Conservation (phyloP, 2,797 vertebrate species). For the Brachymystax lenok region DNA sequence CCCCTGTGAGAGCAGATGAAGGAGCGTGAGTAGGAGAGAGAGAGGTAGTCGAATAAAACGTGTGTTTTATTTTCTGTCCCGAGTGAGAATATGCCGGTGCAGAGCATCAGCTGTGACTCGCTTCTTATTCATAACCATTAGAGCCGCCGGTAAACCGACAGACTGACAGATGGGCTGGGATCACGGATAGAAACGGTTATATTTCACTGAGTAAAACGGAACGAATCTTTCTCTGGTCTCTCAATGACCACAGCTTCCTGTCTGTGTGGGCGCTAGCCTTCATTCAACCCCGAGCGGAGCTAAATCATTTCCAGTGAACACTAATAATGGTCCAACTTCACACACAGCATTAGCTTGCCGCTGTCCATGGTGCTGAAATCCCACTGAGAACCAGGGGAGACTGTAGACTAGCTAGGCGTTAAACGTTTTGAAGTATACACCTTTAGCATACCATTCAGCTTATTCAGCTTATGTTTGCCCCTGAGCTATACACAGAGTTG, state of each 20-base stretch:
- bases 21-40: not conserved
- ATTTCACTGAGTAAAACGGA: not conserved
- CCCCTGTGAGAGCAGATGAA: not conserved
- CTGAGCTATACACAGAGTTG: not conserved
- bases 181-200: not conserved
- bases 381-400: not conserved
- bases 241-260: not conserved
- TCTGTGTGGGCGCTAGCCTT: not conserved
- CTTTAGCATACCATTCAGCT: no score
- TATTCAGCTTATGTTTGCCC: not conserved
- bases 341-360: not conserved
- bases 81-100: no score
- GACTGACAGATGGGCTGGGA: not conserved
- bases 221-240: not conserved
- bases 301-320: not conserved
- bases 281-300: not conserved
- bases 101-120: not conserved
- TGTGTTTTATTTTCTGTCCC: not conserved
- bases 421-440: no score
- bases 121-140: conserved; percentile 13
- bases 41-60: not conserved
- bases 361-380: conserved; percentile 34
- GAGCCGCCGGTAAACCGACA: conserved; percentile 8
- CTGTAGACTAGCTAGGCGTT: no score
- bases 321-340: not conserved